Conservation (phyloP, 2,113 vertebrate species). For the Gymnocephalus cernua region DNA sequence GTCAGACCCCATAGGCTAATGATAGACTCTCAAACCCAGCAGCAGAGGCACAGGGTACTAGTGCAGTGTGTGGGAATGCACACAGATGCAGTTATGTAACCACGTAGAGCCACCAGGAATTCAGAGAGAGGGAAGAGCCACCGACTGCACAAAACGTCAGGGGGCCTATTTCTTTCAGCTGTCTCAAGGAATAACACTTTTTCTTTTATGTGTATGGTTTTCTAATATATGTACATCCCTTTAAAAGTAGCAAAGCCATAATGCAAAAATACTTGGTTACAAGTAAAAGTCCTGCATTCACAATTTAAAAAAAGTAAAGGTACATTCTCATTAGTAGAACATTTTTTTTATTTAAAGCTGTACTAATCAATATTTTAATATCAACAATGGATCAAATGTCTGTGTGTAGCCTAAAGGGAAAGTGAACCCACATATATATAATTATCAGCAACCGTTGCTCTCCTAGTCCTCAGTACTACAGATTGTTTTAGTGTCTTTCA, state of each 20-base stretch:
- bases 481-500: neutral
- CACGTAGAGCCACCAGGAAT: constrained; percentile 50
- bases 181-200: neutral
- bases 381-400: neutral
- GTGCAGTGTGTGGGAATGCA: constrained; percentile 71
- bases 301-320: neutral
- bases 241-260: neutral
- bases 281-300: neutral
- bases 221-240: neutral
- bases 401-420: neutral
- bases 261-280: neutral
- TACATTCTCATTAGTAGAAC: neutral
- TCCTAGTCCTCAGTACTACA: neutral
- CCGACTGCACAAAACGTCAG: neutral
- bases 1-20: constrained; percentile 75
- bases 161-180: neutral
- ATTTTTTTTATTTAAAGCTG: neutral
- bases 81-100: constrained; percentile 69
- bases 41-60: constrained; percentile 68
- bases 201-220: neutral
- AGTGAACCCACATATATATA: neutral
- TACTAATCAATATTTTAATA: neutral
- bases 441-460: neutral
- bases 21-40: constrained; percentile 73
- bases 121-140: constrained; percentile 35